Evolutionary conservation across 1,140 invertebrate genomes (phyloP), one percentile per base, ranked within the genome.

Genomic region (Ditylenchus dipsaci): DNA sequence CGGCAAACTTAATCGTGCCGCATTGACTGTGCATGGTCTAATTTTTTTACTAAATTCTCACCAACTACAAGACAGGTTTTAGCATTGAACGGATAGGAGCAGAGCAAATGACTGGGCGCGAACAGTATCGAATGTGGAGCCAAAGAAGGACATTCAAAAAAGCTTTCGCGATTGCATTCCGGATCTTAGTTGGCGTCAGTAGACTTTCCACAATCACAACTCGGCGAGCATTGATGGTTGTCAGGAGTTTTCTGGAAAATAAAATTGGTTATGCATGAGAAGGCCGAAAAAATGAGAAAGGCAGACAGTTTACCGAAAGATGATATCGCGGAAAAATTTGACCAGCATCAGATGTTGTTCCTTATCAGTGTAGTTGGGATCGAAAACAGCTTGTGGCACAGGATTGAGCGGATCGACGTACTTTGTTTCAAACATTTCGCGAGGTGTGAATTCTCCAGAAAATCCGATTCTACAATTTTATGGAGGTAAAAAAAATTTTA

Each of bases 41-140:
- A n/a, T n/a, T n/a, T n/a, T n/a, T n/a, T n/a, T n/a, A n/a, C n/a
- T n/a, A n/a, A n/a, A n/a, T n/a, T 38, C 33, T 38, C 11, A 38
- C 33, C 72, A 13, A 74, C 62, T 0, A 74, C 72, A 29, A 74
- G 17, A 43, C 65, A 67, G 57, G 58, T 77, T 60, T 63, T 72
- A 8, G 74, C 38, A 61, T 76, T 74, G 64, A 74, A 74, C 15
- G 72, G 65, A 45, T 77, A 76, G n/a, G 72, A 59, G 57, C 74
- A 76, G 8, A 76, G 30, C 19, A 74, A 61, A 76, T 74, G 72
- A 21, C 64, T 71, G 0, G 72, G 72, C 11, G 74, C 72, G 23
- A 74, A 74, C 19, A 76, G 26, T 23, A 73, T 61, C 5, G 71
- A 76, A 47, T 69, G 30, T 26, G 65, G 59, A 23, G 1, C 11